These are phyloP conservation scores for Scaptomyza graminum DNA, from an alignment of 1,140 invertebrate species.

Conservation along the genomic window DNA sequence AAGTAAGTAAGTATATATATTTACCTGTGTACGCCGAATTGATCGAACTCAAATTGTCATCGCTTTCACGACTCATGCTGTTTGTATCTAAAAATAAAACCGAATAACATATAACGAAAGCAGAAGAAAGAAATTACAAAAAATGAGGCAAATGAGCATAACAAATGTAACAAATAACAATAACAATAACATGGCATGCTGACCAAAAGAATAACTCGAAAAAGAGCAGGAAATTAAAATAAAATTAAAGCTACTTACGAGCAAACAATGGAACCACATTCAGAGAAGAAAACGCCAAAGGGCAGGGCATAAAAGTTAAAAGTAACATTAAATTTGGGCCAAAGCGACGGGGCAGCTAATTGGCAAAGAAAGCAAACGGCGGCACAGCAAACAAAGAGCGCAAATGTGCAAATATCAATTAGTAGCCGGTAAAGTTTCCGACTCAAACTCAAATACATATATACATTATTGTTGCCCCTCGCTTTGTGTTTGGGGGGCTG, in stretches of 20 bases:
- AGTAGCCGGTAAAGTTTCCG: slow-evolving; percentile 47
- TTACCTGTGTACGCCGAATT: slow-evolving; percentile 83
- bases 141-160: slow-evolving; percentile 43
- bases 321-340: slow-evolving; percentile 54
- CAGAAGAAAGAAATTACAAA: slow-evolving; percentile 40
- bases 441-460: slow-evolving; percentile 26
- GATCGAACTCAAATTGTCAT: slow-evolving; percentile 83
- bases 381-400: slow-evolving; percentile 49
- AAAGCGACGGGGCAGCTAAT: slow-evolving; percentile 65
- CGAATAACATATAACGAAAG: slow-evolving; percentile 48
- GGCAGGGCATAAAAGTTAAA: slow-evolving; percentile 30
- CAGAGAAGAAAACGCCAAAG: slow-evolving; percentile 28
- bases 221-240: slow-evolving; percentile 47
- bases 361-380: slow-evolving; percentile 62
- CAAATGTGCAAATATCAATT: slow-evolving; percentile 67
- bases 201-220: slow-evolving; percentile 2
- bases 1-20: slow-evolving; percentile 19
- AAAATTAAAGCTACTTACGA: slow-evolving; percentile 68
- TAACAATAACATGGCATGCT: slow-evolving; percentile 18
- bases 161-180: slow-evolving; percentile 23
- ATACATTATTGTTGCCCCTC: not conserved
- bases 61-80: slow-evolving; percentile 84
- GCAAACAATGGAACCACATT: slow-evolving; percentile 29
- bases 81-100: slow-evolving; percentile 78
- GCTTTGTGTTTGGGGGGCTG: slow-evolving; percentile 24